phyloP scores from a whole-genome alignment of 2,888 invertebrate species.

The Quadroppia sp. region DNA sequence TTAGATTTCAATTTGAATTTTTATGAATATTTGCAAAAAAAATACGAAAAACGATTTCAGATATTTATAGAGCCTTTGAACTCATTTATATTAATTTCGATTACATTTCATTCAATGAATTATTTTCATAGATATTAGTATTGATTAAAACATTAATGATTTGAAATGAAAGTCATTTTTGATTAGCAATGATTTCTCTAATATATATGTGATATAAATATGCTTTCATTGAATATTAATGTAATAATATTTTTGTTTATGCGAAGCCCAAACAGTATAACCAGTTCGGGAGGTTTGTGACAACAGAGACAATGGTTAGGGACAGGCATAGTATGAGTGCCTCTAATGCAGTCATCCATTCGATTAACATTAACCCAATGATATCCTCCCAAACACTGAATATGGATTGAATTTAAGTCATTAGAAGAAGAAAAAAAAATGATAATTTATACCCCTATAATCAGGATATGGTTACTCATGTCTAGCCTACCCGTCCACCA shows the following conservation, averaged over 20 bases:
- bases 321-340: not conserved
- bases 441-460: conserved; percentile 23
- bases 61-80: too few relatives aligned
- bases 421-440: conserved; percentile 20
- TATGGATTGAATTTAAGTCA: not conserved
- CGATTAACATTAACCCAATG: conserved; percentile 22
- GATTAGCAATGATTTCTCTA: not conserved
- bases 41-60: too few relatives aligned
- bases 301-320: too few relatives aligned
- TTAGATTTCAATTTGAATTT: too few relatives aligned
- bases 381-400: not conserved
- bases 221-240: not conserved
- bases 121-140: too few relatives aligned
- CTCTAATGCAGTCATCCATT: conserved; percentile 25
- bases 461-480: conserved; percentile 27
- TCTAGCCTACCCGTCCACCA: not conserved
- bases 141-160: too few relatives aligned
- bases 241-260: not conserved
- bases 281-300: not conserved
- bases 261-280: not conserved
- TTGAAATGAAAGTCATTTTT: not conserved
- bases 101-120: too few relatives aligned
- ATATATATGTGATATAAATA: too few relatives aligned
- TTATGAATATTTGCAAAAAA: too few relatives aligned
- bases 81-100: too few relatives aligned